Percentiles rank a stretch among this genome's conserved stretches.
Conservation (phyloP, 2,888 invertebrate species). For the Phaonia tiefii region DNA sequence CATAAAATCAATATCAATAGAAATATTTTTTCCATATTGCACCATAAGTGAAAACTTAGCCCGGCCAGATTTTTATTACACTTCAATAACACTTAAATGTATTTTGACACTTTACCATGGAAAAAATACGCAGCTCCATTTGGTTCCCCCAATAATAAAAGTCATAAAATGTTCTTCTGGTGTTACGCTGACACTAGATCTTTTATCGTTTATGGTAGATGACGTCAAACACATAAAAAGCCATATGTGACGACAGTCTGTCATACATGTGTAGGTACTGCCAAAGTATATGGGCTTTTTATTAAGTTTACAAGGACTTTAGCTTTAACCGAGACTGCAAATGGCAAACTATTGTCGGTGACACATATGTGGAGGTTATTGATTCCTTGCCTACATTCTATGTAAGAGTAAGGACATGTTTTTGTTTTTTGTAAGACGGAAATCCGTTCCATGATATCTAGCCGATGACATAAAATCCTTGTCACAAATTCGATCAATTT, state of each 20-base stretch:
- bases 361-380: slow-evolving; percentile 5
- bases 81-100: too few relatives aligned
- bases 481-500: slow-evolving; percentile 26
- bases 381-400: not conserved
- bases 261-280: too few relatives aligned
- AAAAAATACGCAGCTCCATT: too few relatives aligned
- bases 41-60: too few relatives aligned
- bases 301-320: not conserved
- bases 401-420: not conserved
- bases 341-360: not conserved
- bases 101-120: too few relatives aligned
- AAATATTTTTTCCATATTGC: too few relatives aligned
- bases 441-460: slow-evolving; percentile 17
- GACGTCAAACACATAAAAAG: slow-evolving; percentile 1
- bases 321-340: not conserved
- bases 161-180: too few relatives aligned
- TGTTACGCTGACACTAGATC: not conserved
- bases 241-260: slow-evolving; percentile 8
- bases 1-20: too few relatives aligned
- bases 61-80: too few relatives aligned
- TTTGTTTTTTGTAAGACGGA: not conserved
- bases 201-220: not conserved
- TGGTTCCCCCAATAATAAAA: too few relatives aligned
- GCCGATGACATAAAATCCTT: slow-evolving; percentile 7
- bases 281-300: slow-evolving; percentile 18